phyloP scores from a whole-genome alignment of 2,888 invertebrate species.

The Yponomeuta cagnagella region DNA sequence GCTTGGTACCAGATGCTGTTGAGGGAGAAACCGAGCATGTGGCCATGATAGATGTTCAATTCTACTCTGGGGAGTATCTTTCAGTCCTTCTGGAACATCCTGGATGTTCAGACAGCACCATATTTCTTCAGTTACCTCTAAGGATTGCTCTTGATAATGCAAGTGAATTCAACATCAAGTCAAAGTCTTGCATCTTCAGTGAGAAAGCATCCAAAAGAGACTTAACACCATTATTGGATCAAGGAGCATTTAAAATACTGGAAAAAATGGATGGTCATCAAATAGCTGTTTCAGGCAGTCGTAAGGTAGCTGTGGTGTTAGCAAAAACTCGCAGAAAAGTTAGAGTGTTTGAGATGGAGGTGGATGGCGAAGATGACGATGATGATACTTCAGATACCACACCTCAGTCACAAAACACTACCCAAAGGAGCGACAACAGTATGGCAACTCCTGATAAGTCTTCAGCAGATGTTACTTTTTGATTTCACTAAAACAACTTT shows the following conservation, averaged over 20 bases:
- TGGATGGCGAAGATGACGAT: slow-evolving; percentile 93
- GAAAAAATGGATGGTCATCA: slow-evolving; percentile 80
- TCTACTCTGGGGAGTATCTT: slow-evolving; percentile 82
- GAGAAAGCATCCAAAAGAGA: slow-evolving; percentile 68
- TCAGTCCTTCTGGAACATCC: slow-evolving; percentile 82
- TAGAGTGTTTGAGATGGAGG: slow-evolving; percentile 93
- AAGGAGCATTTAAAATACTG: slow-evolving; percentile 73
- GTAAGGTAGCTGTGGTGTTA: slow-evolving; percentile 89
- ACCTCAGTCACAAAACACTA: slow-evolving; percentile 48
- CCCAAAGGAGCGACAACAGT: slow-evolving; percentile 33
- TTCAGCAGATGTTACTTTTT: background rate
- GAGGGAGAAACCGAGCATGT: slow-evolving; percentile 43
- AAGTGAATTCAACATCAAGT: slow-evolving; percentile 50
- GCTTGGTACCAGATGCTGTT: slow-evolving; percentile 46
- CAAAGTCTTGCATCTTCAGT: slow-evolving; percentile 54
- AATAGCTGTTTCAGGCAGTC: slow-evolving; percentile 89
- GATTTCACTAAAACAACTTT: background rate
- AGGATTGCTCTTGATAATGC: slow-evolving; percentile 66
- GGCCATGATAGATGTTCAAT: slow-evolving; percentile 81
- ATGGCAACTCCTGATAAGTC: background rate
- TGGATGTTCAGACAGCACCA: slow-evolving; percentile 49
- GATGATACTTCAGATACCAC: slow-evolving; percentile 74
- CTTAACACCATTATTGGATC: slow-evolving; percentile 70
- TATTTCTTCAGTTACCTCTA: slow-evolving; percentile 68
- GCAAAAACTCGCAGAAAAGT: slow-evolving; percentile 87